phyloP scores from a whole-genome alignment of 2,888 invertebrate species.

The Theristus sp. region DNA sequence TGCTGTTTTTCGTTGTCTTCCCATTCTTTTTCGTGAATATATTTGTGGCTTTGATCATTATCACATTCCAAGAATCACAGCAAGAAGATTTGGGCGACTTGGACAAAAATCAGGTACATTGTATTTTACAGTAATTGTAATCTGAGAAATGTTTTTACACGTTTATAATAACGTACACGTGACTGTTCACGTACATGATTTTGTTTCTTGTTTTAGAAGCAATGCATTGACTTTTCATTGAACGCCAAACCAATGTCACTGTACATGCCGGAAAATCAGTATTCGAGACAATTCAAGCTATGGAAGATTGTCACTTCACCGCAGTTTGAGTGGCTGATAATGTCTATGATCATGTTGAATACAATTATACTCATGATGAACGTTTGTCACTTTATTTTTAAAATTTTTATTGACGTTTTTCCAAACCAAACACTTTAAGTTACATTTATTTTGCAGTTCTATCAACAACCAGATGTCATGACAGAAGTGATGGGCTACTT shows the following conservation, averaged over 20 bases:
- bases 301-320: background rate
- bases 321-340: background rate
- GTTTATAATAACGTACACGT: no score
- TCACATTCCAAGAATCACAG: slow-evolving; percentile 95
- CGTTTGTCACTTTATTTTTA: background rate
- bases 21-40: slow-evolving; percentile 99
- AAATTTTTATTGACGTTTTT: background rate
- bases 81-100: slow-evolving; percentile 94
- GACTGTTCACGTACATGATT: no score
- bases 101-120: slow-evolving; percentile 61
- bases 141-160: background rate
- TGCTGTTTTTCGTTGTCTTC: slow-evolving; percentile 94
- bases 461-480: background rate
- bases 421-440: background rate
- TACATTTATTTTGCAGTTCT: background rate
- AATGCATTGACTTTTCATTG: background rate
- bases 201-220: background rate
- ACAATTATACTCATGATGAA: slow-evolving; percentile 1
- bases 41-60: slow-evolving; percentile 98
- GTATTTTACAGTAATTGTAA: background rate
- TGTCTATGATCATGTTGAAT: background rate
- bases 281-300: background rate
- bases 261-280: background rate
- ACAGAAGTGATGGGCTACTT: background rate
- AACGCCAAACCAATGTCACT: background rate